Percentiles rank a stretch among this genome's conserved stretches.
Conservation (phyloP, 2,797 vertebrate species). For the Macrochelys suwanniensis region DNA sequence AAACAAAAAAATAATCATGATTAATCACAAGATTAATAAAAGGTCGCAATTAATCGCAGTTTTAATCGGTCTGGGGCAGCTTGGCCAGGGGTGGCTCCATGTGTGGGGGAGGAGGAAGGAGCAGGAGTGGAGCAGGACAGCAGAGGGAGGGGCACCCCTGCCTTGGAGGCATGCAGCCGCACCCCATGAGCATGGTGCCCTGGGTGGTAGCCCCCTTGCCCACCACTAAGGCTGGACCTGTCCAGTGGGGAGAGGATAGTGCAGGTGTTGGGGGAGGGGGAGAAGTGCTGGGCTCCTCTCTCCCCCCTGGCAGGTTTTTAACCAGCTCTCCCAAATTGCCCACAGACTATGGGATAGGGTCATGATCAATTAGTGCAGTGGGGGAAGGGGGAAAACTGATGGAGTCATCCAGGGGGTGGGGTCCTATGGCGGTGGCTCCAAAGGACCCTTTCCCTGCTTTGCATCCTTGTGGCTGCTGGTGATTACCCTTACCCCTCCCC, state of each 20-base stretch:
- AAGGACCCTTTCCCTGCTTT: no score
- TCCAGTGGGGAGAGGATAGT: not conserved
- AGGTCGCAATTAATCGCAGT: no score
- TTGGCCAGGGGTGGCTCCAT: not conserved
- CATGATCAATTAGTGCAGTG: not conserved
- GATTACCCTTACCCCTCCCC: no score
- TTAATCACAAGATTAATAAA: no score
- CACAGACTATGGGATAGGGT: not conserved
- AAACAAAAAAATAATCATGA: no score
- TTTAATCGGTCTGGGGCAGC: not conserved
- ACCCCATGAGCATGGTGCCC: not conserved
- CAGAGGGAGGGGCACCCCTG: not conserved
- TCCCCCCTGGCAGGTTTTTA: not conserved
- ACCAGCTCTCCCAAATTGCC: not conserved
- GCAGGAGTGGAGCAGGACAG: not conserved
- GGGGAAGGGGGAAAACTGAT: no score
- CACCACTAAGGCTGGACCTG: not conserved
- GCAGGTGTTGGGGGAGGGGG: not conserved
- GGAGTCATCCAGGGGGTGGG: no score
- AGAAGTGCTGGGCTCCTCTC: not conserved
- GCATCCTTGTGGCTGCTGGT: no score
- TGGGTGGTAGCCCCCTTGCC: not conserved
- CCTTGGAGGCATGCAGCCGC: no score
- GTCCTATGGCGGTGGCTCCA: no score
- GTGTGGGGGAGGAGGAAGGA: not conserved